These are phyloP conservation scores for Passer montanus DNA, from an alignment of 2,113 vertebrate genomes.

Conservation along the genomic window DNA sequence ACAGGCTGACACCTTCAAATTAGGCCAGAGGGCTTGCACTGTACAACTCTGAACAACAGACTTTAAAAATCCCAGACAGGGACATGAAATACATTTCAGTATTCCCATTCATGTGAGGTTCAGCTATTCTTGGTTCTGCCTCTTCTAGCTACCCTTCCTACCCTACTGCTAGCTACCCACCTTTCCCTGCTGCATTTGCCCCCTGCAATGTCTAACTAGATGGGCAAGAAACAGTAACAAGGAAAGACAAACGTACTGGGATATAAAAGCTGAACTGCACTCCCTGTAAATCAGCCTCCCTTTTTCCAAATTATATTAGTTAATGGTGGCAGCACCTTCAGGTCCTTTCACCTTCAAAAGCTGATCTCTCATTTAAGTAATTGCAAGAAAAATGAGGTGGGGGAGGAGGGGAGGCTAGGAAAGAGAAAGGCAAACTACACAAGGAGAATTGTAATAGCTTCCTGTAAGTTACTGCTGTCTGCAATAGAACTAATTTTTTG, in stretches of 20 bases:
- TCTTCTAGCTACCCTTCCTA: neutral
- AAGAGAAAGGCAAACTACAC: neutral
- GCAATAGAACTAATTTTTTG: neutral
- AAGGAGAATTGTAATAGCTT: slow-evolving; percentile 41
- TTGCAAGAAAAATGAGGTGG: neutral
- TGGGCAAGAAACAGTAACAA: neutral
- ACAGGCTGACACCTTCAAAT: neutral
- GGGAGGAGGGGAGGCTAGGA: neutral
- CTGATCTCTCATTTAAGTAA: neutral
- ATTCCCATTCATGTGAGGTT: neutral
- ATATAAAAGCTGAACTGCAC: neutral
- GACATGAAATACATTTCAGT: neutral
- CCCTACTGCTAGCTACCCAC: neutral
- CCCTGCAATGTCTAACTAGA: neutral
- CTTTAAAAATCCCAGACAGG: neutral
- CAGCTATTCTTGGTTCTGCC: neutral
- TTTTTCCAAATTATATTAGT: slow-evolving; percentile 32
- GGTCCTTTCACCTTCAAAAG: slow-evolving; percentile 32
- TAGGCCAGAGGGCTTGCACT: neutral
- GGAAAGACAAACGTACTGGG: neutral
- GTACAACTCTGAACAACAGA: neutral
- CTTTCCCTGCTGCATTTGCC: neutral
- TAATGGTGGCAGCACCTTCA: slow-evolving; percentile 38
- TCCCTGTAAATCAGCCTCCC: neutral
- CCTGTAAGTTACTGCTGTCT: neutral